Evolutionary conservation across 2,113 vertebrate genomes (phyloP).

Genomic region (Macheiramphus alcinus): DNA sequence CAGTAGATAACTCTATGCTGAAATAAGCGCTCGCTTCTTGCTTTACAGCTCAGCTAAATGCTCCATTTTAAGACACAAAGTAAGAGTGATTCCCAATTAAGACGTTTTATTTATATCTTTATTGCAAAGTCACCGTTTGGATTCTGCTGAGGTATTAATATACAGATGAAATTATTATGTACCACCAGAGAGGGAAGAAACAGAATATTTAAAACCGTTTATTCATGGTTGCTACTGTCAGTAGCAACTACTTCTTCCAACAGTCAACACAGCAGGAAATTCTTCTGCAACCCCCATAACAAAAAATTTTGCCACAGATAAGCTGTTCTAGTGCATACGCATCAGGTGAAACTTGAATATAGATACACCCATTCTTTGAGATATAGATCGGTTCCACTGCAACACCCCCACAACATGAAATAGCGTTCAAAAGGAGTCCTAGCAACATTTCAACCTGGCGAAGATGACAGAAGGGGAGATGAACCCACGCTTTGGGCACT

Average conservation of each 20-base stretch:
- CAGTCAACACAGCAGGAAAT: background rate
- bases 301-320: background rate
- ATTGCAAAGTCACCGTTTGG: background rate
- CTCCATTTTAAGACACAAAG: background rate
- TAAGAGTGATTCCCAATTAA: background rate
- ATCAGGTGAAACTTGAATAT: fast-evolving
- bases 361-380: background rate
- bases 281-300: background rate
- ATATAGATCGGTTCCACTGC: background rate
- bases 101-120: background rate
- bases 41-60: background rate
- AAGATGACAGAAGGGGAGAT: fast-evolving
- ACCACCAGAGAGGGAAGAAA: background rate
- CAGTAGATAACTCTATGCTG: background rate
- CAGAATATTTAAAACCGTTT: background rate
- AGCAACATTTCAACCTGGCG: fast-evolving
- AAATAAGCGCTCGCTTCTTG: background rate
- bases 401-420: background rate
- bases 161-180: background rate
- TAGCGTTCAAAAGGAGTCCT: background rate
- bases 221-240: fast-evolving
- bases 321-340: fast-evolving
- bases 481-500: fast-evolving
- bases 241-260: background rate
- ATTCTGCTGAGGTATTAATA: background rate